phyloP scores from a whole-genome alignment of 2,797 vertebrate genomes.

The Alosa sapidissima region DNA sequence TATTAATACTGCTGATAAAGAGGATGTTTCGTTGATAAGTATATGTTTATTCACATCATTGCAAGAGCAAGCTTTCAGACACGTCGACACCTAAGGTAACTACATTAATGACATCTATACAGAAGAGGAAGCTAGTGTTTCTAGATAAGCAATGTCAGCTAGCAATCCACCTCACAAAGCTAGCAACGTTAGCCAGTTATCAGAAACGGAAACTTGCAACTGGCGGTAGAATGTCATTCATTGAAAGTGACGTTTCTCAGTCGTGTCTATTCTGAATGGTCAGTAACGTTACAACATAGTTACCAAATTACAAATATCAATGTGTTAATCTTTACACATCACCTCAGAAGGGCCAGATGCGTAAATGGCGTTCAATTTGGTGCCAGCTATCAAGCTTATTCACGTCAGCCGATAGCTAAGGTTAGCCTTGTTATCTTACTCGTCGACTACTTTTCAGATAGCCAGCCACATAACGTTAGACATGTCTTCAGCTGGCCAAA shows the following conservation, averaged over 20 bases:
- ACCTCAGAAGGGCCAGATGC: background rate
- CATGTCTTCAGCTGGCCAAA: background rate
- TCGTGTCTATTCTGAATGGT: background rate
- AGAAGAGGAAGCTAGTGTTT: background rate
- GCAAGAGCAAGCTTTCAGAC: background rate
- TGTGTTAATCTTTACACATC: background rate
- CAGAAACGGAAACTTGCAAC: constrained; percentile 11
- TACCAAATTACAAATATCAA: background rate
- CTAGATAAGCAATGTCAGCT: constrained; percentile 8
- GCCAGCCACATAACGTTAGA: background rate
- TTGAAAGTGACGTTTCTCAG: background rate
- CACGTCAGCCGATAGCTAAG: background rate
- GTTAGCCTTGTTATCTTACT: background rate
- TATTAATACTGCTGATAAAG: background rate
- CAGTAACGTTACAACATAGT: background rate
- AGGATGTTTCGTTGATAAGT: background rate
- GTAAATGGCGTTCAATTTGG: background rate
- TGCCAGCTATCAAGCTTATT: background rate
- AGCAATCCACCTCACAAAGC: background rate
- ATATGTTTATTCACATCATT: background rate
- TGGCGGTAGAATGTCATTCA: constrained; percentile 17
- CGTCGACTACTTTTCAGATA: constrained; percentile 2
- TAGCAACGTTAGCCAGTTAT: constrained; percentile 2
- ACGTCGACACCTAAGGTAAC: background rate
- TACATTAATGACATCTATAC: background rate